Evolutionary conservation across 2,888 invertebrate genomes (phyloP).

Genomic region (Pheosia gnoma): DNA sequence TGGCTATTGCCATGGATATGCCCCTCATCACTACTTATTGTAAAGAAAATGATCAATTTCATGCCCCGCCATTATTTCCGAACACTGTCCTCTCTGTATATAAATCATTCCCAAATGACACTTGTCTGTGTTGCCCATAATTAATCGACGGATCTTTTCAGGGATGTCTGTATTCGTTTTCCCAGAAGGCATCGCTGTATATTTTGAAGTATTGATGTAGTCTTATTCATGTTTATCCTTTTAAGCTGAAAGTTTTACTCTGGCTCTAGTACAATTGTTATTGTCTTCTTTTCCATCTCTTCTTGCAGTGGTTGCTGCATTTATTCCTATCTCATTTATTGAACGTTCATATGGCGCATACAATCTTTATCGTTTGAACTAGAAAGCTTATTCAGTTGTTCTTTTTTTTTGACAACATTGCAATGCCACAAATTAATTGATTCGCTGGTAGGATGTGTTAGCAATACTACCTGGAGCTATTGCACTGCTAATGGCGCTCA

Average conservation of each 20-base stretch:
- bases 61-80: background rate
- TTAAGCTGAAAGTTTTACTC: background rate
- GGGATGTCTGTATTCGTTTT: conserved; percentile 16
- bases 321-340: no score
- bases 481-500: conserved; percentile 35
- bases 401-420: background rate
- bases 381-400: background rate
- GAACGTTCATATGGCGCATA: background rate
- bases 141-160: conserved; percentile 17
- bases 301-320: no score
- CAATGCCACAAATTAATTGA: background rate
- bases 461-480: conserved; percentile 29
- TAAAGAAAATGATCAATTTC: background rate
- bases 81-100: conserved; percentile 1
- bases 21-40: background rate
- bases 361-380: background rate
- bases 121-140: conserved; percentile 10
- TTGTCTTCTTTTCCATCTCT: background rate
- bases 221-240: background rate
- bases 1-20: background rate
- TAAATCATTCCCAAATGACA: conserved; percentile 12
- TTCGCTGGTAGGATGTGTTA: background rate
- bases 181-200: conserved; percentile 7
- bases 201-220: conserved; percentile 12
- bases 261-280: background rate